Base-by-base conservation (phyloP, 2,797 vertebrate species). In the Toxotes lorentzi region DNA sequence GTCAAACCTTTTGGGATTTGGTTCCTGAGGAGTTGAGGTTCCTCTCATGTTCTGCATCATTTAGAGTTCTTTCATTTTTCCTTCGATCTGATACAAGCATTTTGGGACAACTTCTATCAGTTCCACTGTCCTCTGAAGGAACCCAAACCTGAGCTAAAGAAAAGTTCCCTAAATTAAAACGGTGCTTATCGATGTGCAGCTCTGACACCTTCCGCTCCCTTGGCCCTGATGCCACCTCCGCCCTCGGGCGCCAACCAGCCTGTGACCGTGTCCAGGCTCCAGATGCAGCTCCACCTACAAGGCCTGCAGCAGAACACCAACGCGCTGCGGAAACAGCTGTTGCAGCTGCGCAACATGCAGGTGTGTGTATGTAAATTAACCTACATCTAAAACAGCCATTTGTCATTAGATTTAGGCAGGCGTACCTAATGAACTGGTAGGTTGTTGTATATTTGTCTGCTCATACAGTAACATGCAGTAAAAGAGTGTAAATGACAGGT, bases 271-370 rank as follows among this genome's bases (percentile, higher is more conserved):
- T 97, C 94, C 69, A 96, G 97, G 5, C 88, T 96, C 80, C 98
- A 99, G 92, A 98, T 99, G 97, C 98, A 99, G 92, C 95, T 97
- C 79, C 97, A 98, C 82, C 95, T 99, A 16, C 96, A 97, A 3
- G 96, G 97, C 89, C 94, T 99, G 85, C 98, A 99, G 93, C 97
- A 96, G 87, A 99, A 97, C 82, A 96, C 98, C 86, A 95, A 94
- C 11, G 96, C 97, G 4, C 95, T 99, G 86, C 96, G 97, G 59
- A 96, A 95, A 81, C 98, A 99, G 87, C 96, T 99, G 60, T 96
- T 96, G 71, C 97, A 99, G 90, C 87, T 99, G 47, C 95, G 95
- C 84, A 97, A 97, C 86, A 94, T 98, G 76, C 98, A 99, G 97
- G 98, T 98, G 91, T 53, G 81, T 68, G 50, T 51, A 12, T 16